Base-by-base conservation (phyloP, 2,888 invertebrate genomes). In the Malthinus seriepunctatus region DNA sequence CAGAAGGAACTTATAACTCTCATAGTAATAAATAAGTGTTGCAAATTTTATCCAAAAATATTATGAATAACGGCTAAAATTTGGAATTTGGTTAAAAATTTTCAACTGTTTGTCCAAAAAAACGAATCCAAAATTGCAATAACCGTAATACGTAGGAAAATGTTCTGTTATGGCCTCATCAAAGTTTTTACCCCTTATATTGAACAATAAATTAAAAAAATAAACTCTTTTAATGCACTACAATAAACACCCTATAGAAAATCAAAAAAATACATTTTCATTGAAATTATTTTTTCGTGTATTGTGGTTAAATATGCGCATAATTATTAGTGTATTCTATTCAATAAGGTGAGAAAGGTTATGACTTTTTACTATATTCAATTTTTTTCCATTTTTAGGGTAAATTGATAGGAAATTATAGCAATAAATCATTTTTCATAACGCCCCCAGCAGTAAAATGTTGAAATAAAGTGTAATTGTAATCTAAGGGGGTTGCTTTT, bases 261-360 rank as follows among this genome's bases (percentile, higher is more conserved):
- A 32, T 42, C 44, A 14, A 35, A 46, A 39, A 54, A 54, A 35
- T 4, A 9, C 11, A 10, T n/a, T 10, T 53, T 32, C n/a, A 42
- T 33, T 32, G 15, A 23, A 23, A 23, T 23, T 23, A 23, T 23
- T 23, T 23, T 23, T 23, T 5, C 23, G 5, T 23, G 23, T 23
- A 23, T 23, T 46, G 51, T 39, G 47, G 51, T 56, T 51, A 60
- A 56, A 56, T 60, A 60, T 60, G 60, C 39, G 48, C 56, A 60
- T 60, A 60, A 51, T 56, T 46, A 51, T 56, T 53, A n/a, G n/a
- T 53, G 52, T 32, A 45, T 46, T 60, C 32, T 42, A 38, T 44
- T 51, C 42, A 56, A 56, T 50, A 48, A 52, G 56, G 56, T 56
- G 56, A 51, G 51, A 53, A 46, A 60, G 56, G 60, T 60, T 49